These are phyloP conservation scores for Caretta caretta DNA, from an alignment of 2,113 vertebrate species.

Conservation along the genomic window DNA sequence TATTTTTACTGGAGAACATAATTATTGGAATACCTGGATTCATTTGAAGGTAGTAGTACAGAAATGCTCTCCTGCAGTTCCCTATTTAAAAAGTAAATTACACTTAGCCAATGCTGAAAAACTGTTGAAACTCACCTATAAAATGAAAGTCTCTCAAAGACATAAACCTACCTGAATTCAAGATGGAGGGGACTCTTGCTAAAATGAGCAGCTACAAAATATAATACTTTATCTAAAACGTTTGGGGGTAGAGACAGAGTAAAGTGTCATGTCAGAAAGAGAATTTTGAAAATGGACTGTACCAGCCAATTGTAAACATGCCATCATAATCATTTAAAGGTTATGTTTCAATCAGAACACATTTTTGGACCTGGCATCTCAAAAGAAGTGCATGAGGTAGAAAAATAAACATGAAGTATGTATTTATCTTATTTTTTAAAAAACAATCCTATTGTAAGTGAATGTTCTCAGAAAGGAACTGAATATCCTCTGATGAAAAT, in stretches of 20 bases:
- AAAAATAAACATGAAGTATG: neutral
- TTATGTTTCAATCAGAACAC: neutral
- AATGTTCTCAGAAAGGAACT: neutral
- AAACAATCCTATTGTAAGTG: neutral
- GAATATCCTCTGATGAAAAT: neutral
- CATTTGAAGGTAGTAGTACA: slow-evolving; percentile 73
- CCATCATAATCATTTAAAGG: neutral
- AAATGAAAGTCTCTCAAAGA: slow-evolving; percentile 50
- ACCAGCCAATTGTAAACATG: neutral
- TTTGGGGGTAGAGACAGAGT: fast-evolving
- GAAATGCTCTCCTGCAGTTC: slow-evolving; percentile 70
- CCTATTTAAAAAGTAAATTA: slow-evolving; percentile 65
- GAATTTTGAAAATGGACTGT: neutral
- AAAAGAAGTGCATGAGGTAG: neutral
- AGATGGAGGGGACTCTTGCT: fast-evolving
- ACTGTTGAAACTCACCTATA: slow-evolving; percentile 46
- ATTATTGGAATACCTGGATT: slow-evolving; percentile 75
- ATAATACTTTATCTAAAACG: fast-evolving
- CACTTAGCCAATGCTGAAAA: slow-evolving; percentile 53
- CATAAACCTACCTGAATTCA: neutral
- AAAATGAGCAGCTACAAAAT: fast-evolving
- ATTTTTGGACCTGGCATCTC: neutral
- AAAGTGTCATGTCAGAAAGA: fast-evolving
- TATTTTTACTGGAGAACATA: slow-evolving; percentile 67
- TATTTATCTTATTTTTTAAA: neutral